Conservation (phyloP, 30 jellyfish, hydroid and myxozoan genomes). For the Chironex yamaguchii region DNA sequence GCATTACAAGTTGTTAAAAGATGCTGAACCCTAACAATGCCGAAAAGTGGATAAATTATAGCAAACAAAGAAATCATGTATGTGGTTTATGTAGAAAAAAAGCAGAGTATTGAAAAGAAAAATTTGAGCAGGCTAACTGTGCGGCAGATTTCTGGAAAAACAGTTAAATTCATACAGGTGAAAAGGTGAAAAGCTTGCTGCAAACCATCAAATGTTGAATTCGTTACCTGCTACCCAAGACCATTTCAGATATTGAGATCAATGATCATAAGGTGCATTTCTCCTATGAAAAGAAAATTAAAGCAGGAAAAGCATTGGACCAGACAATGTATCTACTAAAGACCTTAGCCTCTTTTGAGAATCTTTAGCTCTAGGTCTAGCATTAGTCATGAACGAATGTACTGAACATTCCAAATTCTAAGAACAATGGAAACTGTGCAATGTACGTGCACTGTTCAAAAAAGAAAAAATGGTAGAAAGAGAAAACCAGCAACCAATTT, state of each 20-base stretch:
- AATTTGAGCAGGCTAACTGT: conserved; percentile 35
- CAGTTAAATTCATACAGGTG: conserved; percentile 32
- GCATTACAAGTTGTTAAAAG: conserved; percentile 44
- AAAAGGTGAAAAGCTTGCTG: conserved; percentile 51
- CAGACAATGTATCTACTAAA: conserved; percentile 13
- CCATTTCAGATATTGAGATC: not conserved
- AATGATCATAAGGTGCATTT: not conserved
- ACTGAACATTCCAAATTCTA: conserved; percentile 26
- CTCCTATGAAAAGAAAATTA: not conserved
- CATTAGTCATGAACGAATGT: conserved; percentile 27
- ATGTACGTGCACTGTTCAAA: conserved; percentile 24
- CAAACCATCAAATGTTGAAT: no score
- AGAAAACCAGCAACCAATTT: conserved; percentile 55
- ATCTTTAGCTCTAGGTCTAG: conserved; percentile 11
- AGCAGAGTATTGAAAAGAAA: conserved; percentile 36
- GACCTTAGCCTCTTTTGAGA: conserved; percentile 29
- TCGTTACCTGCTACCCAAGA: conserved; percentile 5
- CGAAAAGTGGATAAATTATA: conserved; percentile 6
- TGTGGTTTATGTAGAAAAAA: not conserved
- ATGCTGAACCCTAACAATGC: conserved; percentile 14
- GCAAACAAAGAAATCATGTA: conserved; percentile 7
- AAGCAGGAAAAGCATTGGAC: conserved; percentile 25
- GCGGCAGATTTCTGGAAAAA: conserved; percentile 54
- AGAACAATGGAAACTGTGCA: not conserved
- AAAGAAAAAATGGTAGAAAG: conserved; percentile 36